Evolutionary conservation across 1,140 invertebrate genomes (phyloP), one percentile per base, ranked within the genome.

Genomic region (Cydia fagiglandana): DNA sequence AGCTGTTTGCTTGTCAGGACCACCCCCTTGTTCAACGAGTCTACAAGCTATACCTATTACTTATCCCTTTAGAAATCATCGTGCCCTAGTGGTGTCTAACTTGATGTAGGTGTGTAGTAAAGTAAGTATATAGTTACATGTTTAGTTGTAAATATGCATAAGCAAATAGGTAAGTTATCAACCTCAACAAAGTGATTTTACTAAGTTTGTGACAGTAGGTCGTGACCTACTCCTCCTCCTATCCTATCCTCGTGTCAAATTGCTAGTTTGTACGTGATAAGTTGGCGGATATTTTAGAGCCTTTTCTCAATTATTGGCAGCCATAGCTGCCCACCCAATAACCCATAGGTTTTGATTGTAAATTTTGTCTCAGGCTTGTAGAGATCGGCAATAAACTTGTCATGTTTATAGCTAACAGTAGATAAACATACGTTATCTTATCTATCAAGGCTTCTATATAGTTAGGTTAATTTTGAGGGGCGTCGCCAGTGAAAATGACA

Each of bases 1-100:
- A 56, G 53, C 53, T 56, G 53, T 56, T 56, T 56, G 53, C 53
- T 56, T 56, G 53, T 56, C 53, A 56, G 53, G 6, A 17, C 13
- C 53, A 56, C 53, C 47, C n/a, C 53, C 15, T 17, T 17, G 53
- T 56, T 56, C 53, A 56, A n/a, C 53, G n/a, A 56, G n/a, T 17
- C 53, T 6, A 17, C n/a, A 56, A 17, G 53, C 53, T 56, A 17
- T 17, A 9, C 0, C 0, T 20, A 56, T 2, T 56, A 56, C 53
- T 56, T 56, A 17, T 56, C 4, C 5, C 53, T 56, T 6, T 17
- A 56, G 50, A 56, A 17, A 56, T n/a, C 15, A 56, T 7, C n/a
- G 53, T 15, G 47, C 15, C 1, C 15, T 15, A 4, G 3, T 50
- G 15, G 47, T 15, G 15, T 50, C 15, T 15, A 50, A 41, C 7